Conservation (phyloP, 2,797 vertebrate species). For the Myotis findleyi region DNA sequence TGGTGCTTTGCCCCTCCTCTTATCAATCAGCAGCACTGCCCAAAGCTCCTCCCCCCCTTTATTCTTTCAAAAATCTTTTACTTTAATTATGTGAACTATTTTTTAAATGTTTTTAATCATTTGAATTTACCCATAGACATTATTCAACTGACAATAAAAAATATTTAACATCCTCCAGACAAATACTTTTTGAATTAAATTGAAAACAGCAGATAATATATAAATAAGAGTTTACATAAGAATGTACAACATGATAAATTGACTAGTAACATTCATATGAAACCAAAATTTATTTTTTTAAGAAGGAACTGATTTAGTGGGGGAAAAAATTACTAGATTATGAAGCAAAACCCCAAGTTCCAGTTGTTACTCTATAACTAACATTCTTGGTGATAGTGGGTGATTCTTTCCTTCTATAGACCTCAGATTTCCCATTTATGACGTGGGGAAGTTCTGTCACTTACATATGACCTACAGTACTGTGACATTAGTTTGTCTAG, state of each 20-base stretch:
- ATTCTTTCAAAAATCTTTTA: slow-evolving; percentile 2
- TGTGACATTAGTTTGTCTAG: neutral
- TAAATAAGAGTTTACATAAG: neutral
- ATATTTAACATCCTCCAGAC: neutral
- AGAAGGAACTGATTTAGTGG: neutral
- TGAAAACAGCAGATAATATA: neutral
- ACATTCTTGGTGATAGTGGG: neutral
- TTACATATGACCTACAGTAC: rapidly evolving
- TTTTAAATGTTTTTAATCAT: neutral
- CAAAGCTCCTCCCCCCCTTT: neutral
- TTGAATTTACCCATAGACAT: neutral
- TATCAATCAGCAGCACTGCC: neutral
- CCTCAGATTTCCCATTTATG: neutral
- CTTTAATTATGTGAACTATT: neutral
- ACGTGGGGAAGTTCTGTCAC: neutral
- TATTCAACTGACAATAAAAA: slow-evolving; percentile 9
- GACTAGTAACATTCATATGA: neutral
- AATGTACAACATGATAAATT: neutral
- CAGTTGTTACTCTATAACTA: neutral
- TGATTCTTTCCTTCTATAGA: neutral
- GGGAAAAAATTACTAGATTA: neutral
- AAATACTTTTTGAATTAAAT: neutral
- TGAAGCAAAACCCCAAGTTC: neutral
- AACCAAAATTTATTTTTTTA: neutral
- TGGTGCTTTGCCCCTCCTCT: neutral